phyloP scores from a whole-genome alignment of 2,888 invertebrate species.

The Watsonalla cultraria region DNA sequence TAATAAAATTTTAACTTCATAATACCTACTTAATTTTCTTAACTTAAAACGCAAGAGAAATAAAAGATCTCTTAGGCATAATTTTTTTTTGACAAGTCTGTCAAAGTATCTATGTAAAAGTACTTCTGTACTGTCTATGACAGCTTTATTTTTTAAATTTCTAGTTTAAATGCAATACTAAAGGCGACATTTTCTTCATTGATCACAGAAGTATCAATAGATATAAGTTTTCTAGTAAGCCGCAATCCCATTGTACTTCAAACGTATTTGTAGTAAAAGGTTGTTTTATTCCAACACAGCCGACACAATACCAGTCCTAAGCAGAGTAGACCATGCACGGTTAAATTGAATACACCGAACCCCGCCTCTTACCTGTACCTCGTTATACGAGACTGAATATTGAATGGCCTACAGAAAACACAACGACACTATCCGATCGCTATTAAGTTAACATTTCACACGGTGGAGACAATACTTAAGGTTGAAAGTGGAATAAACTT shows the following conservation, averaged over 20 bases:
- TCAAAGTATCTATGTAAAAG: too few relatives aligned
- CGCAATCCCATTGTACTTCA: neutral
- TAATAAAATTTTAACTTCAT: too few relatives aligned
- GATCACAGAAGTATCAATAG: too few relatives aligned
- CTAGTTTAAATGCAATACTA: too few relatives aligned
- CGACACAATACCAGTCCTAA: conserved; percentile 8
- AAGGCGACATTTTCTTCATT: too few relatives aligned
- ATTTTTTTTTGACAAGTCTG: too few relatives aligned
- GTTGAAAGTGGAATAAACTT: neutral
- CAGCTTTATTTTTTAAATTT: too few relatives aligned
- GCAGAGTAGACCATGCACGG: conserved; percentile 7
- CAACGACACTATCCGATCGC: neutral
- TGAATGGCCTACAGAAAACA: conserved; percentile 23
- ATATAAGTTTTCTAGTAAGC: too few relatives aligned
- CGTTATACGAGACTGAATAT: conserved; percentile 21
- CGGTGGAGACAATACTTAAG: neutral
- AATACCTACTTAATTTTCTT: too few relatives aligned
- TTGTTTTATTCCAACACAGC: neutral
- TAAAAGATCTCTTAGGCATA: too few relatives aligned
- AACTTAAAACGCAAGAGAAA: too few relatives aligned
- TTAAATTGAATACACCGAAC: conserved; percentile 23
- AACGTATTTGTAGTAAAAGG: neutral
- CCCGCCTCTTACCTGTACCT: conserved; percentile 41
- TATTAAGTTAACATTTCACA: neutral
- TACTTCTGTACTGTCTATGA: too few relatives aligned